phyloP scores from a whole-genome alignment of 1,140 invertebrate species.

The Thereuonema tuberculata region DNA sequence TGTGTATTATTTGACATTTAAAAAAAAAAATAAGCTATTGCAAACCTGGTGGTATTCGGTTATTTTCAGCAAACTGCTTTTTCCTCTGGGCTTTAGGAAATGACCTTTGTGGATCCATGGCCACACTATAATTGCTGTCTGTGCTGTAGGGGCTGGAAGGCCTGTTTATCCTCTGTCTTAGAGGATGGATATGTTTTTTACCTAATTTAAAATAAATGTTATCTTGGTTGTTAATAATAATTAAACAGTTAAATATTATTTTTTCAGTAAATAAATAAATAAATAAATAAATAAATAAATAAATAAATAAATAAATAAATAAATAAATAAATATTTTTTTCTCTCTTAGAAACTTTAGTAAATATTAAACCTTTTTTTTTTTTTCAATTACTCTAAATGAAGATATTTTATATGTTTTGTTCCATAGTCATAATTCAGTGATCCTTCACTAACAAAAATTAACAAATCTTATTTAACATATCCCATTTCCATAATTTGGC shows the following conservation, averaged over 20 bases:
- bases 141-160: constrained; percentile 35
- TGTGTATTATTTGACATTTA: no score
- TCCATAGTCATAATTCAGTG: no score
- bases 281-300: background rate
- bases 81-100: constrained; percentile 33
- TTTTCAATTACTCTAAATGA: no score
- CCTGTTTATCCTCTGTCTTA: constrained; percentile 20
- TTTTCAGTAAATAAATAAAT: constrained; percentile 4
- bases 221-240: no score
- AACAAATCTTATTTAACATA: no score
- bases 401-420: no score
- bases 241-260: no score
- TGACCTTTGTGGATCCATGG: constrained; percentile 22
- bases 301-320: background rate
- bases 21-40: no score
- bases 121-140: constrained; percentile 34
- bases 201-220: constrained; percentile 12
- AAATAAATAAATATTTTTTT: background rate
- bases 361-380: background rate
- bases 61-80: constrained; percentile 29
- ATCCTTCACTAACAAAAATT: no score
- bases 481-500: no score
- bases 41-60: background rate
- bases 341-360: background rate
- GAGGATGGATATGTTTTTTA: constrained; percentile 15